These are phyloP conservation scores for Tyto alba DNA, from an alignment of 2,113 vertebrate species.

Conservation along the genomic window DNA sequence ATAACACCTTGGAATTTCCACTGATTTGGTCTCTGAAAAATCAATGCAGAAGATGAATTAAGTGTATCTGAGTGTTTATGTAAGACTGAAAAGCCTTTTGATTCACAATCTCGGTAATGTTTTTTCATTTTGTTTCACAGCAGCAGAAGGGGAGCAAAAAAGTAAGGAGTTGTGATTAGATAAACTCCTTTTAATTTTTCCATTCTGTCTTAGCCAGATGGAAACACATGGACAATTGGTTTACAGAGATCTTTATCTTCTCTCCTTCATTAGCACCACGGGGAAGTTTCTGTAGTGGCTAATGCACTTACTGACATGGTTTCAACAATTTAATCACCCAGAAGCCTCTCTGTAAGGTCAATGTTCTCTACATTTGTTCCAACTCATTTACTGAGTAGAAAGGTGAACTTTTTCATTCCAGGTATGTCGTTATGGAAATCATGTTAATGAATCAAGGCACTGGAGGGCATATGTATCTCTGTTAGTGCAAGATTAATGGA, in stretches of 20 bases:
- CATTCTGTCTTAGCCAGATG: conserved; percentile 28
- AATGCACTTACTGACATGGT: conserved; percentile 62
- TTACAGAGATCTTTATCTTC: conserved; percentile 58
- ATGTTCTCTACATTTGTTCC: conserved; percentile 61
- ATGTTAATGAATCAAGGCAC: conserved; percentile 56
- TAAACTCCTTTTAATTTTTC: conserved; percentile 44
- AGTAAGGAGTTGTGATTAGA: not conserved
- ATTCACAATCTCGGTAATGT: not conserved
- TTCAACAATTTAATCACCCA: conserved; percentile 61
- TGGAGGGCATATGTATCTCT: conserved; percentile 40
- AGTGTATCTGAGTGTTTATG: not conserved
- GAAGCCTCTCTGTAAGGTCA: conserved; percentile 55
- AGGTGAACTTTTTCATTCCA: conserved; percentile 62
- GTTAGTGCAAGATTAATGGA: conserved; percentile 57
- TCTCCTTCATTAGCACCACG: conserved; percentile 48
- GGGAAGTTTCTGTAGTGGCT: conserved; percentile 51
- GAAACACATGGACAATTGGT: conserved; percentile 54
- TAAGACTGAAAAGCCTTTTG: not conserved
- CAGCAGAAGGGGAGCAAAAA: not conserved
- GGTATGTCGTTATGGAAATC: conserved; percentile 61
- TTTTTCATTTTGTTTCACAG: not conserved
- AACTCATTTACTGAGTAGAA: conserved; percentile 58
- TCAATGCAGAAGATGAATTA: conserved; percentile 37
- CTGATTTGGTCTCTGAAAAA: conserved; percentile 2
- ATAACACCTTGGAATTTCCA: conserved; percentile 27